Evolutionary conservation across 2,113 vertebrate genomes (phyloP), one percentile per base, ranked within the genome.

Genomic region (Tauraco erythrolophus): DNA sequence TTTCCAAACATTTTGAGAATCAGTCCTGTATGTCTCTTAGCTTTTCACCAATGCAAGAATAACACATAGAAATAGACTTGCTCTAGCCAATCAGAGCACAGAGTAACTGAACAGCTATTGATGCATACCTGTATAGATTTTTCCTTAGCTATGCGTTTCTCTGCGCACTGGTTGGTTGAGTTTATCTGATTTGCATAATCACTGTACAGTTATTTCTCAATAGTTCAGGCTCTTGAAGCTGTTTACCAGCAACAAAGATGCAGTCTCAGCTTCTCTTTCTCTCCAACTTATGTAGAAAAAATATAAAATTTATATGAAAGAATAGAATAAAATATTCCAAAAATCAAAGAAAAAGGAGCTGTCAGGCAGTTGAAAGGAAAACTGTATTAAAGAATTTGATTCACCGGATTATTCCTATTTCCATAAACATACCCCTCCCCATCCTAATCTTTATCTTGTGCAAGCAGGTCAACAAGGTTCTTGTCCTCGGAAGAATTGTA

Each of bases 121-220:
- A 96, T 79, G 86, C 39, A 54, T 94, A 96, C 95, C 94, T 96
- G 61, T 69, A 92, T 56, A 76, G 88, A 76, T 87, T 96, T 96
- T 95, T 88, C 95, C 93, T 92, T 96, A 93, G 95, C 88, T 79
- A 13, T 89, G 88, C 50, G 0, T 84, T 96, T 96, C 86, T 94
- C 92, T 86, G 41, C 46, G 84, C n/a, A 37, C 48, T 89, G 72
- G 88, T 96, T 96, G 95, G 93, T 79, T 95, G 72, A 92, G 57
- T 71, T 96, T 96, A 96, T 95, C 91, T 97, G 95, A 97, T 97
- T 97, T 97, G 77, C 96, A 97, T 97, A 97, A 97, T 95, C 94
- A 69, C 94, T 6, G 7, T 79, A 79, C 22, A 54, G 92, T 96
- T 89, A 97, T 97, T 97, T 92, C 89, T 95, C 69, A 95, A 89